A percentile compares a stretch with the other conserved stretches of the same genome.
Evolutionary conservation across 2,113 vertebrate genomes (phyloP).

Genomic region (Gnathonemus longibarbis): DNA sequence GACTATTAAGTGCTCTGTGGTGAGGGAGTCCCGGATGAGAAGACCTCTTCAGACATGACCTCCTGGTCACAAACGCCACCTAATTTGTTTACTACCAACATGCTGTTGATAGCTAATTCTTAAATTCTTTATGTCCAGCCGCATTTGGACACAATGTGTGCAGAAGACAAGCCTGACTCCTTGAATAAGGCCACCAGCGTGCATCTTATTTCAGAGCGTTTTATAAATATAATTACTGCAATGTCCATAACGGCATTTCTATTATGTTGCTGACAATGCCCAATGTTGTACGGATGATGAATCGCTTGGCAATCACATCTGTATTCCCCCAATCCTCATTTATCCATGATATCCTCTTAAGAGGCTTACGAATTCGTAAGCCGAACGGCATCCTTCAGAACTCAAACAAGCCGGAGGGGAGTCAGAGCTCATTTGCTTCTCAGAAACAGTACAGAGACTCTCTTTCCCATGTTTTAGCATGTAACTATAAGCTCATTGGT

Average conservation of each 20-base stretch:
- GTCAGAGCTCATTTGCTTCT: background rate
- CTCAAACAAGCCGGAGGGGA: background rate
- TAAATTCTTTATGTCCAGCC: background rate
- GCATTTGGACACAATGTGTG: background rate
- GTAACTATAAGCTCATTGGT: background rate
- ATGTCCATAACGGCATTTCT: background rate
- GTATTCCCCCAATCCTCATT: background rate
- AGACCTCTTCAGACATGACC: background rate
- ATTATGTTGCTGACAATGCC: background rate
- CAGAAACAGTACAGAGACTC: background rate
- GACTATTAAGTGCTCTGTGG: background rate
- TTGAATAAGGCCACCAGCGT: background rate
- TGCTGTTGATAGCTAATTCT: background rate
- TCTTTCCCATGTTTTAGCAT: background rate
- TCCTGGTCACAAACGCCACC: background rate
- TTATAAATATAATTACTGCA: background rate
- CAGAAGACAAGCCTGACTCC: background rate
- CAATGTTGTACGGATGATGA: background rate
- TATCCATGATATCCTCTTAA: background rate
- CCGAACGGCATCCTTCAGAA: constrained; percentile 8
- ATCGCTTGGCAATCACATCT: background rate
- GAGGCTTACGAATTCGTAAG: background rate
- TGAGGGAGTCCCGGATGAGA: background rate
- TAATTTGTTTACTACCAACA: background rate
- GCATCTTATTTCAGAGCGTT: background rate